Evolutionary conservation across 92 coral and sea anemone species (phyloP), one percentile per base, ranked within the genome.

Genomic region (Porites rus): DNA sequence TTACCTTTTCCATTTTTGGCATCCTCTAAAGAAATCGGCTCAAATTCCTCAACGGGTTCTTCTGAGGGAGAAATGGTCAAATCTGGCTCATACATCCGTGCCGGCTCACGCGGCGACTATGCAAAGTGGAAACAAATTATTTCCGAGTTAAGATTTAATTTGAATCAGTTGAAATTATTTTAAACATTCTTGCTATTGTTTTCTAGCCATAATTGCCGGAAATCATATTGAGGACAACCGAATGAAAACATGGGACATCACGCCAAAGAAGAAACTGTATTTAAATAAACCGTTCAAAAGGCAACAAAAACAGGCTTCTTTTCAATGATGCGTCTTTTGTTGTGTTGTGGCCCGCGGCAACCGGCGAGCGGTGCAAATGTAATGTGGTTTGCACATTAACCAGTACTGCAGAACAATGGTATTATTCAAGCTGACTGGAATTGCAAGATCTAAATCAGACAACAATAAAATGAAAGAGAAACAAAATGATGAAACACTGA

Each of bases 1-100:
- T 9, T 77, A 97, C 99, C 99, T 97, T 93, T 95, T 67, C 99
- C 99, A 88, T 80, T 77, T 83, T 90, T 91, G 16, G 98, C 98
- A 28, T 97, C 98, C 83, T 97, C 92, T 54, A 97, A 88, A 64
- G 89, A 76, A 14, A 97, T 93, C 53, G 92, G 94, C 65, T 95
- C 90, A 24, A 70, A 31, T 14, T 81, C 81, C 10, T 18, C 60
- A 54, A 67, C 84, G 20, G 38, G 70, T 1, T 69, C 87, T 3
- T 88, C 91, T 2, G 86, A 38, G 17, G 76, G 9, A 0, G 76
- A 59, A 67, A 88, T 82, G 2, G 75, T 82, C 63, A 89, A 77
- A 66, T 82, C 93, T 65, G 90, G 85, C 20, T 88, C 86, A 75
- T 72, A 90, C 71, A 83, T 92, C 2, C 82, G 62, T 2, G 98